Conservation (phyloP, 2,113 vertebrate genomes). For the Aspidoscelis tigris region DNA sequence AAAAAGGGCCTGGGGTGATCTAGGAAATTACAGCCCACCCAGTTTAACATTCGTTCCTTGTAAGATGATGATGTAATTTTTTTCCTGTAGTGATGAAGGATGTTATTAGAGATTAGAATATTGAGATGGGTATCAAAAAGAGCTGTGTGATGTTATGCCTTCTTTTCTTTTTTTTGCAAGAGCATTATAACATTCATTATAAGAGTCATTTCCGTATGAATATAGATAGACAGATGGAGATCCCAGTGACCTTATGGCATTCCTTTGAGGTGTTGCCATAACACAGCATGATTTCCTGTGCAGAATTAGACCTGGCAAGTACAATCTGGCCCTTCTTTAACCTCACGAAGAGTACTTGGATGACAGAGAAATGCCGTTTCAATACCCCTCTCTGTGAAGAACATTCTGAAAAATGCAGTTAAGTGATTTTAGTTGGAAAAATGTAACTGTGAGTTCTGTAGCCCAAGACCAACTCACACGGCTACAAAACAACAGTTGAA, state of each 20-base stretch:
- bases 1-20: too few relatives aligned
- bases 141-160: not conserved
- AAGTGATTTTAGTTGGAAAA: not conserved
- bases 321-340: not conserved
- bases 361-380: not conserved
- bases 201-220: not conserved
- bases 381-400: constrained; percentile 7
- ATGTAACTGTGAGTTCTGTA: not conserved
- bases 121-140: not conserved
- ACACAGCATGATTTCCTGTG: not conserved
- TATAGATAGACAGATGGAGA: not conserved
- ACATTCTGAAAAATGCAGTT: not conserved
- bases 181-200: not conserved
- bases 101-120: not conserved
- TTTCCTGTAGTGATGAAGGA: too few relatives aligned
- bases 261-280: not conserved
- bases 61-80: not conserved
- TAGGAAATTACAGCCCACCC: too few relatives aligned
- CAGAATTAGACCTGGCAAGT: not conserved
- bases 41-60: too few relatives aligned
- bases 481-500: constrained; percentile 20
- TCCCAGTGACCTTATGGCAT: not conserved
- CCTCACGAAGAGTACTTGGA: not conserved
- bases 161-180: not conserved
- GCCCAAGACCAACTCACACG: not conserved